Evolutionary conservation across 2,113 vertebrate species (phyloP), one percentile per base, ranked within the genome.

Genomic region (Xenopus tropicalis): DNA sequence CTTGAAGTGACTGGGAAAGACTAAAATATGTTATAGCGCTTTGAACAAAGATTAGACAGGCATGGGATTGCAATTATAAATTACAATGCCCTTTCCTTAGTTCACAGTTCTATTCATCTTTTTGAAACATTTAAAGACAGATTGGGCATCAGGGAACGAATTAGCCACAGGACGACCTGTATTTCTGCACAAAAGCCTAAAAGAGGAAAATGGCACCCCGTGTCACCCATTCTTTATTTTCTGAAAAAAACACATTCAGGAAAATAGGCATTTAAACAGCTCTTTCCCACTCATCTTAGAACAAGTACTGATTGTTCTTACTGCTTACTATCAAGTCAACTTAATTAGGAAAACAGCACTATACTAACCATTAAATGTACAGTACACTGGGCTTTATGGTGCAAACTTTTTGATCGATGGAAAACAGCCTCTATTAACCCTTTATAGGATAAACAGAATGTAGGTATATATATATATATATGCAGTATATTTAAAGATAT

Each of bases 121-220:
- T 86, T 20, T 57, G 77, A 82, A 85, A 82, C 77, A 52, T 66
- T 80, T 79, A 86, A 78, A 82, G 86, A 78, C 83, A 79, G 82
- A 76, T 79, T 74, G 76, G 84, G 80, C 82, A 66, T 61, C 79
- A 81, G 77, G 83, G 82, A 80, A 81, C 42, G 23, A 82, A 83
- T 87, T 88, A 85, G 84, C 89, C 88, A 86, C 62, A 70, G 85
- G 83, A 87, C 77, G 82, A 91, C 86, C 90, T 88, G 86, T 66
- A 87, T 88, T 87, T 87, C 78, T 80, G 86, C 85, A 91, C 81
- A 87, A 88, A 88, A 87, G 81, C 82, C 73, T 66, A 82, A 84
- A 85, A 78, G 81, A 84, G 79, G 78, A 83, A 82, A 85, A 78
- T 59, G 51, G 82, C 84, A 83, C 80, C 80, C 82, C 61, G 77